phyloP scores from a whole-genome alignment of 2,113 vertebrate genomes.

The Pandion haliaetus region DNA sequence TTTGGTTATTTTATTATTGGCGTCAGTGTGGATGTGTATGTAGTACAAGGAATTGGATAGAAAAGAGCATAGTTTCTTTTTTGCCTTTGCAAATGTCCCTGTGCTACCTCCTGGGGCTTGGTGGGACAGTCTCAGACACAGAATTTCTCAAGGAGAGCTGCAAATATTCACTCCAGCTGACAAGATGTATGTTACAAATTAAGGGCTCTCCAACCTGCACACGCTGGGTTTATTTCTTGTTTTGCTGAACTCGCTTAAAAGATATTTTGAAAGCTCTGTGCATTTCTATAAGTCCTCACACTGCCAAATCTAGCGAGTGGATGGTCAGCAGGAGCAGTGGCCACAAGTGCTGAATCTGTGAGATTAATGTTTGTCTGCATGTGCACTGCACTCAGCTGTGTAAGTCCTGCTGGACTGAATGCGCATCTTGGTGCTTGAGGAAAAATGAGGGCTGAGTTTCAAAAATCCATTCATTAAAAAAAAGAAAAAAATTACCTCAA shows the following conservation, averaged over 20 bases:
- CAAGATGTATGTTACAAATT: neutral
- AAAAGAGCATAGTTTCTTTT: neutral
- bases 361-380: neutral
- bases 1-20: neutral
- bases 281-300: neutral
- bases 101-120: neutral
- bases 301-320: too few species aligned
- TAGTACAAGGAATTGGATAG: neutral
- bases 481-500: neutral
- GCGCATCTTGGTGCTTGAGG: neutral
- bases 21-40: neutral
- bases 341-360: neutral
- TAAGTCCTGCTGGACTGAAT: neutral
- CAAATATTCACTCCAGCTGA: neutral
- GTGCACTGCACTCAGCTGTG: neutral
- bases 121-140: neutral
- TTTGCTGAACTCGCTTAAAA: neutral
- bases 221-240: neutral
- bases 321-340: neutral
- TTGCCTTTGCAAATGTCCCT: neutral
- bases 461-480: neutral
- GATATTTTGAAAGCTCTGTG: neutral
- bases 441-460: neutral
- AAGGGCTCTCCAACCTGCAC: neutral
- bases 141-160: neutral